Evolutionary conservation across 2,113 vertebrate species (phyloP), one percentile per base, ranked within the genome.

Genomic region (Pachypanchax playfairii): DNA sequence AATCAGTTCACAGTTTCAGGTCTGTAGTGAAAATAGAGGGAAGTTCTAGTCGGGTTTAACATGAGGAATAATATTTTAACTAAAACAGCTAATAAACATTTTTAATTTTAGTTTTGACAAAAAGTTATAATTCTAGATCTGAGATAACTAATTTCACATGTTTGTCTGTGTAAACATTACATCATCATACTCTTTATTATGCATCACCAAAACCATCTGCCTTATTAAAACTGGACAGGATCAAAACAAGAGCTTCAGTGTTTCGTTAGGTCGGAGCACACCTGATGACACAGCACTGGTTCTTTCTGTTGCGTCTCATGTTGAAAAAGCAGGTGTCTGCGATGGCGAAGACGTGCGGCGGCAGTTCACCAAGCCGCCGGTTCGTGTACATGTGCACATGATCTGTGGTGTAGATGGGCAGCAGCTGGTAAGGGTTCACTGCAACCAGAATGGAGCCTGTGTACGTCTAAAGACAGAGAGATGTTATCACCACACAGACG

Each of bases 281-380:
- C 97, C 97, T 99, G 92, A 99, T 99, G 64, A 99, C 83, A 58
- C 97, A 99, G 83, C 95, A 96, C 85, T 99, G 97, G 80, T 94
- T 93, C 84, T 73, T 94, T 53, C 44, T 90, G 73, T 90, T 94
- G 83, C 89, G 94, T 65, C 90, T 93, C 94, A 99, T 95, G 86
- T 94, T 97, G 91, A 96, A 97, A 68, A 95, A 98, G 74, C 96
- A 98, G 90, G 85, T 93, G 91, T 98, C 95, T 60, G 97, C 96
- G 4, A 99, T 90, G 88, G 97, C 93, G 0, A 99, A 99, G 79
- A 99, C 88, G 7, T 99, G 97, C 0, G 97, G 97, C 0, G 96
- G 95, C 72, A 97, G 86, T 64, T 98, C 95, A 0, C 96, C 97
- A 49, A 96, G 87, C 1, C 94, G 93, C 14, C 57, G 91, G 61